These are phyloP conservation scores for Leptobrachium ailaonicum DNA, from an alignment of 2,113 vertebrate species.

Conservation along the genomic window DNA sequence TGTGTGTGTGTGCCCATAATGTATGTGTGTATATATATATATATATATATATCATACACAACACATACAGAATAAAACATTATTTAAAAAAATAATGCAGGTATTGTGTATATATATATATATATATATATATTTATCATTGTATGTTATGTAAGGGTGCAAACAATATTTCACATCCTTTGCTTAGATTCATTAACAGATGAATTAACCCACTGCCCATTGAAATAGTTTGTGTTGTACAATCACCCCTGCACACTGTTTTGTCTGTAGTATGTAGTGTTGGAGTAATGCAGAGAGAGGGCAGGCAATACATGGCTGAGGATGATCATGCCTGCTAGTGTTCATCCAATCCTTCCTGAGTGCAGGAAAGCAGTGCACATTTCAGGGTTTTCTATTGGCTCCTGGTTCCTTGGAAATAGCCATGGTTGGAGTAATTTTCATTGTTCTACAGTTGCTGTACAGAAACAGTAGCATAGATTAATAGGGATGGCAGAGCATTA, in stretches of 20 bases:
- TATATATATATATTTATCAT: not conserved
- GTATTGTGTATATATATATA: not conserved
- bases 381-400: not conserved
- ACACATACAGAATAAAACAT: not conserved
- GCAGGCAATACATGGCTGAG: not conserved
- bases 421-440: conserved; percentile 23
- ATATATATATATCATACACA: no score
- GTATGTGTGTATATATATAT: no score
- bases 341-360: not conserved
- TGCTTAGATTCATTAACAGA: not conserved
- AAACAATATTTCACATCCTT: not conserved
- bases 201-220: not conserved
- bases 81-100: not conserved
- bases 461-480: not conserved
- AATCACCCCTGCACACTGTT: not conserved
- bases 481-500: not conserved
- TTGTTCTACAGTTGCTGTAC: conserved; percentile 7
- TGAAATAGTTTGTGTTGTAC: not conserved
- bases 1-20: not conserved
- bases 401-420: not conserved
- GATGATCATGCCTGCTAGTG: conserved; percentile 24
- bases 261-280: not conserved
- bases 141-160: not conserved
- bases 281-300: not conserved
- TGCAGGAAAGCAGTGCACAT: not conserved